Conservation (phyloP, 2,888 invertebrate species). For the Leptothorax acervorum region DNA sequence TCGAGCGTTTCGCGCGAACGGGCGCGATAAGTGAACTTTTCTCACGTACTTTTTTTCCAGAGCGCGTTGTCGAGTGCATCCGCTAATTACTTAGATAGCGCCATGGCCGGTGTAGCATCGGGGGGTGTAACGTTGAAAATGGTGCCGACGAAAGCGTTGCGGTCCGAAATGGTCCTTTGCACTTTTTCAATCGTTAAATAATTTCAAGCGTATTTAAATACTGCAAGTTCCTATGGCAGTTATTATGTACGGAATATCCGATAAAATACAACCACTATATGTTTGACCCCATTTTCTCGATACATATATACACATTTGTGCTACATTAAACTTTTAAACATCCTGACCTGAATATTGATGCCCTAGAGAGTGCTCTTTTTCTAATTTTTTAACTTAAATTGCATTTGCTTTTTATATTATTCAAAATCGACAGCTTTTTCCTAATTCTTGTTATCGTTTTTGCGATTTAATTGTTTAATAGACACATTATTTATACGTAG, state of each 20-base stretch:
- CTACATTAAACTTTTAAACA: not conserved
- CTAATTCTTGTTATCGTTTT: not conserved
- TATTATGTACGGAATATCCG: not conserved
- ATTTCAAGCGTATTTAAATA: constrained; percentile 67
- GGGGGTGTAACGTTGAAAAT: constrained; percentile 8
- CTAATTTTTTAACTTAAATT: not conserved
- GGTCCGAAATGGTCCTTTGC: constrained; percentile 65
- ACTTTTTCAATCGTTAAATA: constrained; percentile 71
- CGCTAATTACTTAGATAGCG: constrained; percentile 64
- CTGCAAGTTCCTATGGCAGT: constrained; percentile 30
- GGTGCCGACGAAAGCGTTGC: constrained; percentile 19
- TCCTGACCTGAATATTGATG: not conserved
- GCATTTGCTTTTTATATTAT: not conserved
- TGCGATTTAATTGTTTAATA: not conserved
- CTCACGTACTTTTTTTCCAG: constrained; percentile 29
- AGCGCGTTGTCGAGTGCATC: constrained; percentile 55
- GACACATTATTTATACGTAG: not conserved
- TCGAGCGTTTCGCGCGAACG: constrained; percentile 49
- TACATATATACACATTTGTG: not conserved
- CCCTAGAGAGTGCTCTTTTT: not conserved
- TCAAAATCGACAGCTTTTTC: constrained; percentile 12
- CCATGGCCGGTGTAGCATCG: constrained; percentile 45
- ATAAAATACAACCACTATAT: not conserved
- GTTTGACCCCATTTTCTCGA: not conserved
- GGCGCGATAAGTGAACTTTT: constrained; percentile 34